These are phyloP conservation scores for Drosophila kepulauana DNA, from an alignment of 1,140 invertebrate species.

Conservation along the genomic window DNA sequence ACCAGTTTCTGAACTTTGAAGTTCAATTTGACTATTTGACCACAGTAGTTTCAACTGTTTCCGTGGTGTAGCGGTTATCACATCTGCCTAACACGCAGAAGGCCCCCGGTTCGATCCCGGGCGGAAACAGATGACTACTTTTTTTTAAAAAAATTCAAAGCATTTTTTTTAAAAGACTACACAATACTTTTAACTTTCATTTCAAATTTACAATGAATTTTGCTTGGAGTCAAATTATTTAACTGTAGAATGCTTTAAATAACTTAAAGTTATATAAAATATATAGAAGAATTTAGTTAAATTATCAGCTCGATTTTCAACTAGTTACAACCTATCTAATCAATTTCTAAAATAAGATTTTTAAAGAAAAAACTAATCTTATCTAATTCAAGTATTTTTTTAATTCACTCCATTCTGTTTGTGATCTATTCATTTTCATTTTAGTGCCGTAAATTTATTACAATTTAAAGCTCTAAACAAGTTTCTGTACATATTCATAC, in stretches of 20 bases:
- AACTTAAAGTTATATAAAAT: too few species aligned
- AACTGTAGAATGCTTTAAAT: too few species aligned
- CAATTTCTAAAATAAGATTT: background rate
- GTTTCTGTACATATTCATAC: background rate
- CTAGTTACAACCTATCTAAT: background rate
- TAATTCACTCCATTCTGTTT: background rate
- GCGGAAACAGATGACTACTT: slow-evolving; percentile 72
- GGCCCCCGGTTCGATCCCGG: slow-evolving; percentile 85
- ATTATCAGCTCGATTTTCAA: background rate
- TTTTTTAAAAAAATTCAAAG: background rate
- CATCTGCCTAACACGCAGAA: slow-evolving; percentile 85
- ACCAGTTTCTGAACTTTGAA: slow-evolving; percentile 33
- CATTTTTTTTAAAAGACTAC: too few species aligned
- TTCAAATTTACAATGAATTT: too few species aligned
- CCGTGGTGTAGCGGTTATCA: slow-evolving; percentile 81
- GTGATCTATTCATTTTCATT: background rate
- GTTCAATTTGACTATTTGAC: slow-evolving; percentile 16
- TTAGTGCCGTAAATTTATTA: background rate
- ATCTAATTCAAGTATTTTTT: background rate
- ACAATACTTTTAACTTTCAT: too few species aligned
- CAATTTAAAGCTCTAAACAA: slow-evolving; percentile 10
- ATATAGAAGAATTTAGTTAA: background rate
- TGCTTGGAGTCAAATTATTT: too few species aligned
- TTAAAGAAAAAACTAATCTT: background rate
- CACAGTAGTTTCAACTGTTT: slow-evolving; percentile 25